Evolutionary conservation across 53 echinoderm and acorn worm genomes (phyloP), one percentile per base, ranked within the genome.

Genomic region (Astropecten irregularis): DNA sequence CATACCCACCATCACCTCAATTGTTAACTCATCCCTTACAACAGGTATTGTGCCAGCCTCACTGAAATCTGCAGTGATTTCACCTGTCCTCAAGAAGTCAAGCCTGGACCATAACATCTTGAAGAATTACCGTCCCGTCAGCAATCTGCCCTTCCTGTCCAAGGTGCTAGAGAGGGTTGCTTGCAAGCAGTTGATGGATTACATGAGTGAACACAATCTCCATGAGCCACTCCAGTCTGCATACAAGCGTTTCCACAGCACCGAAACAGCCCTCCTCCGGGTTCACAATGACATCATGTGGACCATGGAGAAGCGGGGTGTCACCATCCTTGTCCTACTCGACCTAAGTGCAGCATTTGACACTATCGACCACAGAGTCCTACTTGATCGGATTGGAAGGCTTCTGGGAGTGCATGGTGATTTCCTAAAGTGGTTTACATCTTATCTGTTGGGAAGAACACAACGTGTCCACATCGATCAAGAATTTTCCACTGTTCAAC

Each of bases 171-270:
- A 58, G 29, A 25, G 29, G n/a, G n/a, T n/a, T n/a, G n/a, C n/a
- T n/a, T n/a, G n/a, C 7, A n/a, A n/a, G n/a, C n/a, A n/a, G n/a
- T n/a, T n/a, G n/a, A n/a, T n/a, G 46, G 7, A 7, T 28, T 56
- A 56, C 21, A 56, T 56, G 56, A 56, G 56, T 56, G 56, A 56
- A 19, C 56, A 56, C 21, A 23, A 56, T 56, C 56, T n/a, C 27
- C 67, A 68, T 51, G 83, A 83, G 56, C 68, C 83, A 13, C n/a
- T 69, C 35, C 70, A 84, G 52, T 69, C 84, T 40, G 84, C 84
- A 47, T 83, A 83, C 36, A 68, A 83, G 38, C n/a, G n/a, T n/a
- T n/a, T n/a, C n/a, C n/a, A n/a, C n/a, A n/a, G n/a, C n/a, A n/a
- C 68, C 38, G 53, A 69, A 27, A 83, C 84, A 21, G 69, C 84